These are phyloP conservation scores for Channallabes apus DNA, from an alignment of 2,797 vertebrate species.

Conservation along the genomic window DNA sequence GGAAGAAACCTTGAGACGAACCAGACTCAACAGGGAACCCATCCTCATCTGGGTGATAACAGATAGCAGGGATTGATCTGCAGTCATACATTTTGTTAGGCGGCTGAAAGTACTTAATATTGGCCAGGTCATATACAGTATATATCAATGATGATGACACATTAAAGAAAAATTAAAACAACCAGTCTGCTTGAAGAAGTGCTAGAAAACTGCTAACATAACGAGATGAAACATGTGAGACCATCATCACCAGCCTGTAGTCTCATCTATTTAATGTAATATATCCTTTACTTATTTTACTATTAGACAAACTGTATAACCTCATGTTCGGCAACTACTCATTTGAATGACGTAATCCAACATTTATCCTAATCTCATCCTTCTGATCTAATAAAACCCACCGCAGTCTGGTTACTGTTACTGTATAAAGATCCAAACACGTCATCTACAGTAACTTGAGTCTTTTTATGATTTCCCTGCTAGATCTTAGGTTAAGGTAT, in stretches of 20 bases:
- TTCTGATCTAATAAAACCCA: neutral
- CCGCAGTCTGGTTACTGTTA: neutral
- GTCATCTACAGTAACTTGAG: neutral
- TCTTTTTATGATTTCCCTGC: neutral
- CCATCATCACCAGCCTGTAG: neutral
- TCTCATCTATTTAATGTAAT: neutral
- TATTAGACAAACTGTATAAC: neutral
- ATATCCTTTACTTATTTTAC: neutral
- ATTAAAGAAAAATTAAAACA: neutral
- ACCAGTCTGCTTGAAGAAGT: neutral
- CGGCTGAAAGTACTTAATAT: too few species aligned
- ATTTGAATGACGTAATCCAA: neutral
- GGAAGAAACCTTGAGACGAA: too few species aligned
- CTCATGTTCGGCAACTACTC: neutral
- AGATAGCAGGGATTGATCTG: too few species aligned
- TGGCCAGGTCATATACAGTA: too few species aligned
- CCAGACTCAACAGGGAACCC: too few species aligned
- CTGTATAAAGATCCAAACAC: neutral
- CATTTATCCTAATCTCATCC: neutral
- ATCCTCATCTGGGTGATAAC: too few species aligned
- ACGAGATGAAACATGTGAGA: neutral
- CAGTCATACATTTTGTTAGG: too few species aligned
- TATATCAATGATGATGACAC: too few species aligned
- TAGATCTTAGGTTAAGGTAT: neutral
- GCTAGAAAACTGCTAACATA: too few species aligned